Percentiles rank a stretch among this genome's conserved stretches.
Evolutionary conservation across 2,888 invertebrate genomes (phyloP).

Genomic region (Rhagophthalmus giganteus): DNA sequence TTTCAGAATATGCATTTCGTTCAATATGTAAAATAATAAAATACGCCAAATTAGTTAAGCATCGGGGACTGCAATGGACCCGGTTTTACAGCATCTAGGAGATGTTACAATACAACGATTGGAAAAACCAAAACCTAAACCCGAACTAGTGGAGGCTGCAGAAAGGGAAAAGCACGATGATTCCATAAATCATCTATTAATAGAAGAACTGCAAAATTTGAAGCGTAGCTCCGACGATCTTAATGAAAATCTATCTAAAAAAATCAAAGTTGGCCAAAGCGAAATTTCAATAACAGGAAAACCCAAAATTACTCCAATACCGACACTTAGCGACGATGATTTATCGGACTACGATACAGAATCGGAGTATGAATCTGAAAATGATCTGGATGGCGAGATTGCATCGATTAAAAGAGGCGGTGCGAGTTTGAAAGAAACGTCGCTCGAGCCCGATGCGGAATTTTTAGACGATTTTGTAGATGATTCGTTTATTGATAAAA

Average conservation of each 20-base stretch:
- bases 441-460: constrained; percentile 29
- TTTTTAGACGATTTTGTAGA: constrained; percentile 50
- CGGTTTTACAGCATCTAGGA: constrained; percentile 61
- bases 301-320: constrained; percentile 1
- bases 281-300: constrained; percentile 35
- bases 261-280: constrained; percentile 44
- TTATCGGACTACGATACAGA: constrained; percentile 52
- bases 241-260: constrained; percentile 9
- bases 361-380: constrained; percentile 53
- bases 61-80: constrained; percentile 58
- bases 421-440: constrained; percentile 40
- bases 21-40: too few relatives aligned
- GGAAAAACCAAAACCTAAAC: constrained; percentile 47
- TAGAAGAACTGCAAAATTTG: constrained; percentile 33
- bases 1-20: background rate
- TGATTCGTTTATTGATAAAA: constrained; percentile 35
- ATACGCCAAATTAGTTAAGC: too few relatives aligned
- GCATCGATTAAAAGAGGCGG: constrained; percentile 53
- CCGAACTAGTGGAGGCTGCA: constrained; percentile 26
- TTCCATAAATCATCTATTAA: background rate
- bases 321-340: constrained; percentile 48
- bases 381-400: constrained; percentile 52
- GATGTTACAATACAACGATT: constrained; percentile 64
- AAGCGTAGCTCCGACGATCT: constrained; percentile 36
- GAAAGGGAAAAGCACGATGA: constrained; percentile 30